Evolutionary conservation across 2,888 invertebrate genomes (phyloP), one percentile per base, ranked within the genome.

Genomic region (Conus canariensis): DNA sequence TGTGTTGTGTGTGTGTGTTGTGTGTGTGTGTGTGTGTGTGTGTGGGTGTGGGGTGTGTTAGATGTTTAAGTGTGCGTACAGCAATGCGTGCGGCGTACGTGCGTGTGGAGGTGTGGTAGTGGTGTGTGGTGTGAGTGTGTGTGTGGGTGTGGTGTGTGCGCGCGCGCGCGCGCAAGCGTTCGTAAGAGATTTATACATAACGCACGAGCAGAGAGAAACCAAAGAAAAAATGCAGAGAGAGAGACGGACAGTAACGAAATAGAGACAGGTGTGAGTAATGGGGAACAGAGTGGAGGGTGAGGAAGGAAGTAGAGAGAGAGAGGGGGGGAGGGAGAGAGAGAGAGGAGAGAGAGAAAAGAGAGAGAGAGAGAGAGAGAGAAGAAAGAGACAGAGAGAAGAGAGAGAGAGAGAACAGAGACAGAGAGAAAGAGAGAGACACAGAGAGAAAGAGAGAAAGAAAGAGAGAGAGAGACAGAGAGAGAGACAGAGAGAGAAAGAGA

Each of bases 401-500:
- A n/a, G n/a, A n/a, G n/a, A n/a, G n/a, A n/a, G n/a, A n/a, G n/a
- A n/a, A n/a, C n/a, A n/a, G n/a, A n/a, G n/a, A n/a, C n/a, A n/a
- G n/a, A n/a, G n/a, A n/a, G n/a, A n/a, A n/a, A n/a, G n/a, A n/a
- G n/a, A n/a, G n/a, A n/a, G n/a, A n/a, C n/a, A n/a, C n/a, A n/a
- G n/a, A n/a, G n/a, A n/a, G n/a, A n/a, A n/a, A n/a, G n/a, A n/a
- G n/a, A n/a, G n/a, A n/a, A n/a, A n/a, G n/a, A n/a, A n/a, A n/a
- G n/a, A n/a, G n/a, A 70, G 22, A 14, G 10, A 64, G 12, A 64
- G 16, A 16, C 6, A 64, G 60, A 70, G 70, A 70, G 19, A 22
- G 16, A 22, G 22, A 70, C 4, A 22, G 19, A 70, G 70, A 70
- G 70, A 5, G 70, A 70, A n/a, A 70, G 91, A 88, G 90, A 90